A percentile compares a stretch with the other conserved stretches of the same genome.
Conservation (phyloP, 2,888 invertebrate species). For the Rhogogaster chlorosoma region DNA sequence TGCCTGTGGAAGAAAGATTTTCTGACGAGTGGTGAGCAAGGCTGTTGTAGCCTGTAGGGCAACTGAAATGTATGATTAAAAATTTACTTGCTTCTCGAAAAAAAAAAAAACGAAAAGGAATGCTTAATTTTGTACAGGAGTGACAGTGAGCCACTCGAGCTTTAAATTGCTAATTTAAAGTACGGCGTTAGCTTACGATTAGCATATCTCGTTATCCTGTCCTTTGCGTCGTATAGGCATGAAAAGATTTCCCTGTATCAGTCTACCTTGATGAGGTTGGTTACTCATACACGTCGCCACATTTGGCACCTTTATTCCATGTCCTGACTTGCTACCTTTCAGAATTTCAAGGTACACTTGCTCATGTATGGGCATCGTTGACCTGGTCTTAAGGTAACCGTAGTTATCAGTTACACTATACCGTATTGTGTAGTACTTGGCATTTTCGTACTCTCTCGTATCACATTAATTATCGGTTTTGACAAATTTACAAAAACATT, state of each 20-base stretch:
- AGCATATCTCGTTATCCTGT: conserved; percentile 37
- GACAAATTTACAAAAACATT: neutral
- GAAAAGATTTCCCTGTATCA: conserved; percentile 41
- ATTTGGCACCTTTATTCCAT: conserved; percentile 49
- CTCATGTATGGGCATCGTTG: conserved; percentile 49
- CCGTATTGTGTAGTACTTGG: neutral
- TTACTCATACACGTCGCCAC: conserved; percentile 43
- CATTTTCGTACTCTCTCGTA: neutral
- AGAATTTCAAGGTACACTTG: conserved; percentile 49
- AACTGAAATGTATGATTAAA: neutral
- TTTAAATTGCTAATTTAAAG: conserved; percentile 20
- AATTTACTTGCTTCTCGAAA: neutral
- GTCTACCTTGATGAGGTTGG: conserved; percentile 35
- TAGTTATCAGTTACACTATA: conserved; percentile 35
- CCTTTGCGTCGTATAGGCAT: neutral
- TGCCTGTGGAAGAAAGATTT: conserved; percentile 20
- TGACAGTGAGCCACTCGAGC: neutral
- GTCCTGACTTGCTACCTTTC: conserved; percentile 47
- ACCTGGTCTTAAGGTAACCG: conserved; percentile 49
- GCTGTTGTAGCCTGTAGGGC: neutral
- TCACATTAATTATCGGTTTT: neutral
- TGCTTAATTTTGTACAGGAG: neutral
- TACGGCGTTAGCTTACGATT: conserved; percentile 27
- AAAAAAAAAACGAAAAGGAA: neutral
- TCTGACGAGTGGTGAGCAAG: conserved; percentile 7